These are phyloP conservation scores for Xanthorhoe spadicearia DNA, from an alignment of 2,888 invertebrate species.

Conservation along the genomic window DNA sequence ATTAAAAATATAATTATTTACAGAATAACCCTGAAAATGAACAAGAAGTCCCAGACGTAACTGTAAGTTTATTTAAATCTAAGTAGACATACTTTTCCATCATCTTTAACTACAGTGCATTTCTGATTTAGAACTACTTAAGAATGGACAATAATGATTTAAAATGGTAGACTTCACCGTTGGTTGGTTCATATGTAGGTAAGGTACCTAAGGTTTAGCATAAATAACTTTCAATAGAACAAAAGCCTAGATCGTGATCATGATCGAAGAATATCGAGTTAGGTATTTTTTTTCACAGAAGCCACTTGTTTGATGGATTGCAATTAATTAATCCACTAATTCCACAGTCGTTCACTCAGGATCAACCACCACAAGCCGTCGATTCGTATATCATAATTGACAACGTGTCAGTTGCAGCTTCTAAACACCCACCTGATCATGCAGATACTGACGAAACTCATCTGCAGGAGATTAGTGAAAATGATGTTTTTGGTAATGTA, in stretches of 20 bases:
- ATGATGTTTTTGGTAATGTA: constrained; percentile 46
- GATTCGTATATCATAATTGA: constrained; percentile 26
- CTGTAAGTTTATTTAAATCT: constrained; percentile 8
- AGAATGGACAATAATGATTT: no score
- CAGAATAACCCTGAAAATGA: constrained; percentile 26
- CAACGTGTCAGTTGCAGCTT: constrained; percentile 9
- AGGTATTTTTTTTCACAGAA: no score
- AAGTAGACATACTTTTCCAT: background rate
- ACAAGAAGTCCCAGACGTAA: background rate
- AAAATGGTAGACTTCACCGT: no score
- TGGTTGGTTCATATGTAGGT: no score
- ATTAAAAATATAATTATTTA: background rate
- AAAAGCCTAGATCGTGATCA: no score
- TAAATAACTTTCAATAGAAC: no score
- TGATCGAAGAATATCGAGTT: no score
- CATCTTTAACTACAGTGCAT: no score
- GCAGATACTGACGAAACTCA: constrained; percentile 14
- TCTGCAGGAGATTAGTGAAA: constrained; percentile 44
- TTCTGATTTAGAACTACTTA: no score
- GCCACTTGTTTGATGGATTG: background rate
- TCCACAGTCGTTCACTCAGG: background rate
- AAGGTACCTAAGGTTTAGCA: no score
- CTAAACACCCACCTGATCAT: constrained; percentile 20
- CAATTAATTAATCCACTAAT: background rate
- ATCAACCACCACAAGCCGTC: constrained; percentile 10